Percentiles rank a stretch among this genome's conserved stretches.
These are phyloP conservation scores for Cyclophora albipunctata DNA, from an alignment of 2,888 invertebrate genomes.

Conservation along the genomic window DNA sequence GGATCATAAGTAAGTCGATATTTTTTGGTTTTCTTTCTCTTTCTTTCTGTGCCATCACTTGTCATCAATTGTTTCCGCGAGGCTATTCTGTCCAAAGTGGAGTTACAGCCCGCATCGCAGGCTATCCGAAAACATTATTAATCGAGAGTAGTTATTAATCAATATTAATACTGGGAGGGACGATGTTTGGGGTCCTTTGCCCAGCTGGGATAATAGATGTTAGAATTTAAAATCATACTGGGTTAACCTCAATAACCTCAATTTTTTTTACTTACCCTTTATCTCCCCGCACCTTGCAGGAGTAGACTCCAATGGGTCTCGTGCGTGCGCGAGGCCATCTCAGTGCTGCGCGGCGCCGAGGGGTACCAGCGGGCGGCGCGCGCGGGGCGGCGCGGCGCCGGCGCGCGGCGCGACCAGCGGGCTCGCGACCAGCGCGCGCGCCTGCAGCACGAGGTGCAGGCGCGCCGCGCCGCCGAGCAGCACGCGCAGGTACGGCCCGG, in stretches of 20 bases:
- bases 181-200: too few relatives aligned
- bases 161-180: too few relatives aligned
- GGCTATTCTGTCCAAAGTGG: too few relatives aligned
- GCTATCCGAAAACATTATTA: too few relatives aligned
- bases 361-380: conserved; percentile 80
- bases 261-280: too few relatives aligned
- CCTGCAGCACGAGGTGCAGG: conserved; percentile 79
- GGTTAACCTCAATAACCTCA: too few relatives aligned
- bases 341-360: conserved; percentile 80
- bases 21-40: background rate
- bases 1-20: conserved; percentile 78
- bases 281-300: conserved; percentile 33
- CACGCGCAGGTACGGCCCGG: conserved; percentile 66
- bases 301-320: conserved; percentile 85
- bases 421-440: conserved; percentile 76
- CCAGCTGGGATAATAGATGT: too few relatives aligned
- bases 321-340: conserved; percentile 82
- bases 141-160: too few relatives aligned
- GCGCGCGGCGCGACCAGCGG: conserved; percentile 73
- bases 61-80: too few relatives aligned
- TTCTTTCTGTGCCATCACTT: too few relatives aligned
- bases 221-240: too few relatives aligned
- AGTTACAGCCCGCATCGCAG: too few relatives aligned
- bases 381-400: conserved; percentile 67
- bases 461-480: conserved; percentile 75